These are phyloP conservation scores for Beroe forskalii DNA, from an alignment of 37 sponge, comb jelly and placozoan genomes.

Conservation along the genomic window DNA sequence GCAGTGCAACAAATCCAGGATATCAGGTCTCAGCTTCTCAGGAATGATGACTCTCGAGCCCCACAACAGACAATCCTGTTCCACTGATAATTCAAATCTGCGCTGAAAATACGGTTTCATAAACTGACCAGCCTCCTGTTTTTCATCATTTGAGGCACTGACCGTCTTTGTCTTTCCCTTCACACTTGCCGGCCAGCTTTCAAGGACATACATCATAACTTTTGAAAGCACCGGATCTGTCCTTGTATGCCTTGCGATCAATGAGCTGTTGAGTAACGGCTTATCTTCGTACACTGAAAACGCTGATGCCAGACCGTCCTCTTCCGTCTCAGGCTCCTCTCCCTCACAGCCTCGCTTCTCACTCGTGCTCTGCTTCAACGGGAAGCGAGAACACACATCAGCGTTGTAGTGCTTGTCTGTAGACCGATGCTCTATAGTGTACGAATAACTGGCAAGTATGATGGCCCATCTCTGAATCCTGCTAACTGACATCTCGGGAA, in stretches of 20 bases:
- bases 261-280: neutral
- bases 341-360: neutral
- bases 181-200: conserved; percentile 64
- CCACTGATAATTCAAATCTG: neutral
- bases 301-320: neutral
- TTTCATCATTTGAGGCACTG: neutral
- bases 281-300: neutral
- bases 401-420: conserved; percentile 51
- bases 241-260: conserved; percentile 6
- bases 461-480: conserved; percentile 70
- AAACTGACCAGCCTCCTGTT: neutral
- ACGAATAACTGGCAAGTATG: conserved; percentile 60
- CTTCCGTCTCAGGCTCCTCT: too few species aligned
- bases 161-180: neutral
- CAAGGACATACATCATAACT: conserved; percentile 21
- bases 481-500: conserved; percentile 58
- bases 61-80: conserved; percentile 65
- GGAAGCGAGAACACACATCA: conserved; percentile 68
- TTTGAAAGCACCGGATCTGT: conserved; percentile 66
- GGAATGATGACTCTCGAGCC: conserved; percentile 61
- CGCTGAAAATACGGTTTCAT: neutral
- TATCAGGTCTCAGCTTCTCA: neutral
- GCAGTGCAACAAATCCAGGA: conserved; percentile 38
- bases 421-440: conserved; percentile 61
- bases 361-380: conserved; percentile 32